phyloP scores from a whole-genome alignment of 1,140 invertebrate genomes.

The Spodoptera frugiperda region DNA sequence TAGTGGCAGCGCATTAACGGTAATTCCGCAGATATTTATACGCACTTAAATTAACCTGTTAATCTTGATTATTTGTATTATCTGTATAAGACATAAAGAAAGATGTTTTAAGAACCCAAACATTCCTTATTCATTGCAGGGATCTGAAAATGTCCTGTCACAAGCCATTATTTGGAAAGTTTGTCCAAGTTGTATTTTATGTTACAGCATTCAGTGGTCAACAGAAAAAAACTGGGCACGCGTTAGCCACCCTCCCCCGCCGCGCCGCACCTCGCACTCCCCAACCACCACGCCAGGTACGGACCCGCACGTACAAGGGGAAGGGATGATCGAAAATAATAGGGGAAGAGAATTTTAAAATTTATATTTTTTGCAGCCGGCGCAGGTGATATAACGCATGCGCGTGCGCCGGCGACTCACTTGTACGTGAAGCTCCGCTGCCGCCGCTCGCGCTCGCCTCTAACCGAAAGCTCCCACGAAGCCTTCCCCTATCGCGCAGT shows the following conservation, averaged over 20 bases:
- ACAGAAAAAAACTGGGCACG: slow-evolving; percentile 80
- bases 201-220: slow-evolving; percentile 73
- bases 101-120: neutral
- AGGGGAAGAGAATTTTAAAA: slow-evolving; percentile 86
- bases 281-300: slow-evolving; percentile 80
- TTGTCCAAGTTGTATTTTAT: slow-evolving; percentile 50
- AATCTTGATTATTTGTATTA: slow-evolving; percentile 7
- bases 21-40: slow-evolving; percentile 20
- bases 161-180: slow-evolving; percentile 25
- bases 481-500: slow-evolving; percentile 76
- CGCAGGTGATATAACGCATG: slow-evolving; percentile 85
- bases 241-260: slow-evolving; percentile 72
- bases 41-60: slow-evolving; percentile 23
- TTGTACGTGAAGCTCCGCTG: slow-evolving; percentile 79
- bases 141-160: slow-evolving; percentile 25
- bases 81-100: slow-evolving; percentile 5
- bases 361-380: slow-evolving; percentile 86
- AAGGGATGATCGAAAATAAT: slow-evolving; percentile 86
- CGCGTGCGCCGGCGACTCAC: slow-evolving; percentile 83
- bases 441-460: slow-evolving; percentile 70
- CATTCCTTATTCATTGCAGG: neutral
- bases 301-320: slow-evolving; percentile 80
- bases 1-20: slow-evolving; percentile 31
- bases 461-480: slow-evolving; percentile 74
- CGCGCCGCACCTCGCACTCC: slow-evolving; percentile 59